Evolutionary conservation across 2,888 invertebrate species (phyloP).

Genomic region (Branchipolynoe longqiensis): DNA sequence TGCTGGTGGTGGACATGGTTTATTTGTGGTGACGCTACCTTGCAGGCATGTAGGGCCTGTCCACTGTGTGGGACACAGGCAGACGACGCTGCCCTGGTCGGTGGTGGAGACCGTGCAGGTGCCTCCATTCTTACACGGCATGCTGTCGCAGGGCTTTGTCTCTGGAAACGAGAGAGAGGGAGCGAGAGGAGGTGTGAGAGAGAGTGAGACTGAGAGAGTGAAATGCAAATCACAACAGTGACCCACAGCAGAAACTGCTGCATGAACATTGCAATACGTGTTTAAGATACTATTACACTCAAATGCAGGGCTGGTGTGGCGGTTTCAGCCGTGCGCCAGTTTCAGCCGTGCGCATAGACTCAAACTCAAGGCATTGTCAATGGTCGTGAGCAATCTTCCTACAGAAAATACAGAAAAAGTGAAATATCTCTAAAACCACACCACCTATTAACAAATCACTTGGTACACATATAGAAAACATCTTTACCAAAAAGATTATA

Average conservation of each 20-base stretch:
- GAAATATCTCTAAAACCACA: too few relatives aligned
- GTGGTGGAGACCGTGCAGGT: not conserved
- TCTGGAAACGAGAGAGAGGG: not conserved
- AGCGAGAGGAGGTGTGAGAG: not conserved
- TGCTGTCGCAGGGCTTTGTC: not conserved
- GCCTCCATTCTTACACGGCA: constrained; percentile 23
- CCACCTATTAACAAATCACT: too few relatives aligned
- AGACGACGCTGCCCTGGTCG: not conserved
- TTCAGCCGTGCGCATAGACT: not conserved
- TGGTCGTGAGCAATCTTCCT: too few relatives aligned
- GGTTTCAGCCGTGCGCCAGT: not conserved
- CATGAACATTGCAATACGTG: not conserved
- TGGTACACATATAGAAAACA: too few relatives aligned
- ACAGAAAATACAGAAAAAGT: too few relatives aligned
- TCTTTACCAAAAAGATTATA: too few relatives aligned
- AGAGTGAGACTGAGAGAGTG: not conserved
- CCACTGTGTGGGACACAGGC: constrained; percentile 1
- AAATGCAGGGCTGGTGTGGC: not conserved
- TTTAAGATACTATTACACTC: not conserved
- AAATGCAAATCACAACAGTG: not conserved
- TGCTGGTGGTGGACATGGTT: not conserved
- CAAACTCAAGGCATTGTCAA: too few relatives aligned
- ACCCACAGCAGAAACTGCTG: not conserved
- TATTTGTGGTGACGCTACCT: not conserved
- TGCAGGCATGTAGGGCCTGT: not conserved